phyloP scores from a whole-genome alignment of 2,888 invertebrate genomes.

The Biston betularia region DNA sequence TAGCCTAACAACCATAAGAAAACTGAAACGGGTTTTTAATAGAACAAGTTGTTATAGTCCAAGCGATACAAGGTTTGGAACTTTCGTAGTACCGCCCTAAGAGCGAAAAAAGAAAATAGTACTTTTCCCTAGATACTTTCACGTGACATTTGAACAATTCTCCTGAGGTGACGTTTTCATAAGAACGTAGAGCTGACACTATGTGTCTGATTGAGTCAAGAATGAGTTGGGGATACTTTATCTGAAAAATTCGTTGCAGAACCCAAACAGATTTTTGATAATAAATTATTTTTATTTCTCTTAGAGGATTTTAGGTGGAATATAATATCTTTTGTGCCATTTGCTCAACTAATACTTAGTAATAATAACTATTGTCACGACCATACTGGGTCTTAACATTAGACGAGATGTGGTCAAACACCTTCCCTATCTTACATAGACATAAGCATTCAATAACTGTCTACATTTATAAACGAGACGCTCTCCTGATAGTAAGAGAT shows the following conservation, averaged over 20 bases:
- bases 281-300: not conserved
- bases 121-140: not conserved
- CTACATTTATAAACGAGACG: too few relatives aligned
- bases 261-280: not conserved
- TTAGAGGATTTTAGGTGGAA: too few relatives aligned
- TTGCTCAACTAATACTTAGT: too few relatives aligned
- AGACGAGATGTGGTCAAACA: too few relatives aligned
- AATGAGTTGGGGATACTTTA: not conserved
- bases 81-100: not conserved
- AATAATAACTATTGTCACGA: too few relatives aligned
- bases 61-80: not conserved
- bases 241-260: not conserved
- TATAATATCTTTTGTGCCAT: too few relatives aligned
- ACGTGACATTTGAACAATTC: slow-evolving; percentile 50
- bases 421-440: too few relatives aligned
- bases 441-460: too few relatives aligned
- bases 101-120: not conserved
- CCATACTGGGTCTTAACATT: too few relatives aligned
- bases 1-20: too few relatives aligned
- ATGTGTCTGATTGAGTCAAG: not conserved
- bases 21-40: too few relatives aligned
- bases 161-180: slow-evolving; percentile 50
- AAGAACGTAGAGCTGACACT: not conserved
- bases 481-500: too few relatives aligned
- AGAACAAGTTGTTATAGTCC: not conserved